A percentile compares a stretch with the other conserved stretches of the same genome.
phyloP scores from a whole-genome alignment of 1,140 invertebrate species.

The Nixonia krombeini region DNA sequence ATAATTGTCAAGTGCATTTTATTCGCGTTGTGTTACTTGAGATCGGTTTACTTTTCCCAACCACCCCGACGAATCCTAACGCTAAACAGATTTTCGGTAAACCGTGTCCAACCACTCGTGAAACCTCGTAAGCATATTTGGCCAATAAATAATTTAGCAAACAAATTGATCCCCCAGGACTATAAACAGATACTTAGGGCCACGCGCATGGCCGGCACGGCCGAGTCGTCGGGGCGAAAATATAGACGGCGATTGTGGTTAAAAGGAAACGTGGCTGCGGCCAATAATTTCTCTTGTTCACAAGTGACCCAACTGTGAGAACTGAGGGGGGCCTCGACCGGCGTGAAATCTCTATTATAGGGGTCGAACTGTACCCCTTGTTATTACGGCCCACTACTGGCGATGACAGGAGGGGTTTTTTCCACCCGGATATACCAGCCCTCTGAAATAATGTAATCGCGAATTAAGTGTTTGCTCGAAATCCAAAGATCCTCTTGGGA shows the following conservation, averaged over 20 bases:
- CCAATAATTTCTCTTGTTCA: conserved; percentile 51
- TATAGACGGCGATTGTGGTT: conserved; percentile 4
- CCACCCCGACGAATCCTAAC: conserved; percentile 48
- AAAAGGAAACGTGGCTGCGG: conserved; percentile 8
- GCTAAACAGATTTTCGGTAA: conserved; percentile 64
- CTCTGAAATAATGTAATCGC: conserved; percentile 64
- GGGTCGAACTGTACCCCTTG: conserved; percentile 50
- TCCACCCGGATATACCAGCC: conserved; percentile 39
- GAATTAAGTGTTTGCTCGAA: conserved; percentile 66
- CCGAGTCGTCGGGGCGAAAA: not conserved
- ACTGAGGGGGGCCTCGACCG: conserved; percentile 62
- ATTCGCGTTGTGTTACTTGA: no score
- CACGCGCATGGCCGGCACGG: conserved; percentile 55
- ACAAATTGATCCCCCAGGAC: conserved; percentile 70
- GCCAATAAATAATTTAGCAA: conserved; percentile 72
- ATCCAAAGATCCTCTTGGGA: conserved; percentile 14
- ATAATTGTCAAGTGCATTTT: no score
- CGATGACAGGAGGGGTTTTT: conserved; percentile 61
- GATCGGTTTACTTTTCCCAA: conserved; percentile 65
- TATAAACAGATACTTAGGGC: conserved; percentile 72
- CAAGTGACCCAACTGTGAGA: conserved; percentile 68
- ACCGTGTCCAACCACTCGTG: conserved; percentile 58
- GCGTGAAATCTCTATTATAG: conserved; percentile 72
- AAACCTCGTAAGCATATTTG: conserved; percentile 65
- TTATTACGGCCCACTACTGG: conserved; percentile 50